phyloP scores from a whole-genome alignment of 2,113 vertebrate species.

The Eira barbara region DNA sequence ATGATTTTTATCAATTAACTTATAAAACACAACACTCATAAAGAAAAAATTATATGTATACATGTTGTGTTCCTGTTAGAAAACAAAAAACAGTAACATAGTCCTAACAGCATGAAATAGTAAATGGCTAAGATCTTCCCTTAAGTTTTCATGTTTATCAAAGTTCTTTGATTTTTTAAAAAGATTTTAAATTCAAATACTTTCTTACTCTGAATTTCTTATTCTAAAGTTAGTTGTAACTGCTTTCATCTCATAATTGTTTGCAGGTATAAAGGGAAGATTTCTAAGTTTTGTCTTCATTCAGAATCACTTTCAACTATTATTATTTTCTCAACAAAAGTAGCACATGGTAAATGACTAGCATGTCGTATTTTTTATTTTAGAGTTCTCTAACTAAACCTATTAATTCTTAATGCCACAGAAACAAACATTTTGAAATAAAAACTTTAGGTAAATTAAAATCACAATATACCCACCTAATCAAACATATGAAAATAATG shows the following conservation, averaged over 20 bases:
- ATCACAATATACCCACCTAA: neutral
- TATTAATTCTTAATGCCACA: neutral
- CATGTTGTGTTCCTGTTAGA: neutral
- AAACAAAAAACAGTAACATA: constrained; percentile 27
- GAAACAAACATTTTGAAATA: constrained; percentile 28
- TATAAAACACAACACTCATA: neutral
- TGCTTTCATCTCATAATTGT: constrained; percentile 1
- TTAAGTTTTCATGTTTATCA: constrained; percentile 22
- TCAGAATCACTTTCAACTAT: neutral
- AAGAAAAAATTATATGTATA: neutral
- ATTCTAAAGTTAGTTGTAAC: neutral
- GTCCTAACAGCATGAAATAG: neutral
- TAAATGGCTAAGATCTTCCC: constrained; percentile 4
- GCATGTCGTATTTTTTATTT: neutral
- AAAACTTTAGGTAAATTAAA: constrained; percentile 21
- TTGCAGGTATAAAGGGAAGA: neutral
- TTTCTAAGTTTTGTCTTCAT: constrained; percentile 25
- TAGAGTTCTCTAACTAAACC: neutral
- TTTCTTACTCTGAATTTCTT: neutral
- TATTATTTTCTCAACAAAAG: constrained; percentile 19
- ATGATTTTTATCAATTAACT: constrained; percentile 1
- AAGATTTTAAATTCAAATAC: constrained; percentile 36
- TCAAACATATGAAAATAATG: constrained; percentile 28
- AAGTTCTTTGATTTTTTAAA: constrained; percentile 28
- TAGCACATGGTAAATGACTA: neutral